Percentiles rank a stretch among this genome's conserved stretches.
phyloP scores from a whole-genome alignment of 2,797 vertebrate species.

The Anas bahamensis region DNA sequence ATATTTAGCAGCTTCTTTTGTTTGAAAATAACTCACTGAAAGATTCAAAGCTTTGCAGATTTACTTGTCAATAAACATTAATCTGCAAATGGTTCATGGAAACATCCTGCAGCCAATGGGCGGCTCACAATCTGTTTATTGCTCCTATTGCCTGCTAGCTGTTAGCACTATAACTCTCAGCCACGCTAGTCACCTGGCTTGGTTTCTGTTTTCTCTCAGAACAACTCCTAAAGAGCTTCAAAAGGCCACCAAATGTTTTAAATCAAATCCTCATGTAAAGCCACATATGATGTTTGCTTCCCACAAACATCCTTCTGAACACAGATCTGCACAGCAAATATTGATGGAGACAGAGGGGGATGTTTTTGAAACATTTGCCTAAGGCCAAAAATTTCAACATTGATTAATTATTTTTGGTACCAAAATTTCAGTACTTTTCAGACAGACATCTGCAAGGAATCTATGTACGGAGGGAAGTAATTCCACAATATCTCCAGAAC shows the following conservation, averaged over 20 bases:
- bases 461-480: neutral
- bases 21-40: conserved; percentile 60
- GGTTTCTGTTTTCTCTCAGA: neutral
- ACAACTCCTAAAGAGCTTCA: conserved; percentile 6
- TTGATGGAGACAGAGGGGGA: neutral
- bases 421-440: neutral
- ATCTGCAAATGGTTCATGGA: conserved; percentile 38
- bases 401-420: neutral
- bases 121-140: conserved; percentile 44
- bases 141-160: conserved; percentile 35
- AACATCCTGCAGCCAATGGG: conserved; percentile 34
- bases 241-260: neutral
- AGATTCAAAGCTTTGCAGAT: conserved; percentile 56
- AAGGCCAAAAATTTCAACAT: neutral
- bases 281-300: neutral
- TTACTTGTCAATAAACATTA: conserved; percentile 62
- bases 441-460: neutral
- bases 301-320: neutral
- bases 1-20: conserved; percentile 55
- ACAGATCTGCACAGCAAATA: neutral
- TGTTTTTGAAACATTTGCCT: conserved; percentile 25
- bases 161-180: neutral
- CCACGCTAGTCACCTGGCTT: neutral
- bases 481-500: neutral
- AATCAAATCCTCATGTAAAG: neutral